Evolutionary conservation across 2,113 vertebrate species (phyloP).

Genomic region (Scartelaos histophorus): DNA sequence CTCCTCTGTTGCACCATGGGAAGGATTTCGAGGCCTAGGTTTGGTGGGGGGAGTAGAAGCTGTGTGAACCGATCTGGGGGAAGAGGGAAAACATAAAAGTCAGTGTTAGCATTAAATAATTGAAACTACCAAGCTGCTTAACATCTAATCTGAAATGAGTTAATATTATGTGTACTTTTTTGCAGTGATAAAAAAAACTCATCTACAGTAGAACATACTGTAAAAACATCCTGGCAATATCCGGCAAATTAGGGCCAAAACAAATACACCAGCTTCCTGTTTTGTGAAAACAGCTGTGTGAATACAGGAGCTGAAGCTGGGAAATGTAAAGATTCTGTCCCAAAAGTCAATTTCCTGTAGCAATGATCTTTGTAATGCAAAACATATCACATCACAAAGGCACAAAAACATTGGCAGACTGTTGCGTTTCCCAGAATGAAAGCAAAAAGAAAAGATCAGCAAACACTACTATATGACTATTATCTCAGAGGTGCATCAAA

Average conservation of each 20-base stretch:
- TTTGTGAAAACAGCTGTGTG: slow-evolving; percentile 20
- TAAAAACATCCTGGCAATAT: slow-evolving; percentile 17
- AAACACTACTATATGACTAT: no score
- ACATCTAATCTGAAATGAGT: not conserved
- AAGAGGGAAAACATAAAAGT: slow-evolving; percentile 29
- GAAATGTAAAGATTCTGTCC: slow-evolving; percentile 19
- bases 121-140: not conserved
- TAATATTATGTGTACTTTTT: not conserved
- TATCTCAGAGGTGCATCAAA: no score
- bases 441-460: no score
- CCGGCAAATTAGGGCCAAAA: slow-evolving; percentile 37
- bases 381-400: not conserved
- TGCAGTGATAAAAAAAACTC: not conserved
- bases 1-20: slow-evolving; percentile 88
- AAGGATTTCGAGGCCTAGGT: slow-evolving; percentile 83
- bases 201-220: not conserved
- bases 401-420: not conserved
- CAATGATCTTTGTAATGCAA: not conserved
- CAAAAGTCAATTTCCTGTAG: slow-evolving; percentile 18
- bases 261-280: slow-evolving; percentile 46
- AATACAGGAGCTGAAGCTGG: slow-evolving; percentile 8
- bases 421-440: not conserved
- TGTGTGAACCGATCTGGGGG: slow-evolving; percentile 87
- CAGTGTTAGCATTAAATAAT: not conserved
- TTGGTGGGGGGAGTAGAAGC: slow-evolving; percentile 82